These are phyloP conservation scores for Spea multiplicata DNA, from an alignment of 2,113 vertebrate species.

Conservation along the genomic window DNA sequence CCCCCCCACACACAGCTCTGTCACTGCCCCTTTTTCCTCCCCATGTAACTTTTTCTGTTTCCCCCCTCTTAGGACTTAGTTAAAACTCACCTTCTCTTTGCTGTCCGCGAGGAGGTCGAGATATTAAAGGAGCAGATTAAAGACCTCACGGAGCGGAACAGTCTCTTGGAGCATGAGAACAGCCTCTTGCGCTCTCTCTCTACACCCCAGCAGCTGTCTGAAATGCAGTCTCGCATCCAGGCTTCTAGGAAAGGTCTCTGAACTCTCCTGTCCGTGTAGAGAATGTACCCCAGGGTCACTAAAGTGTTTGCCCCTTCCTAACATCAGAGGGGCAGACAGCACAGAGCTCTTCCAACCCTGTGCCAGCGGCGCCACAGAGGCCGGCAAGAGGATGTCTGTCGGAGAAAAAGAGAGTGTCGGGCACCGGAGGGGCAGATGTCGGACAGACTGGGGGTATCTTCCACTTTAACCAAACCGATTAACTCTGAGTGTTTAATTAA, in stretches of 20 bases:
- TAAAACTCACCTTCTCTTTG: slow-evolving; percentile 76
- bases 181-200: slow-evolving; percentile 64
- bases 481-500: too few relatives aligned
- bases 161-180: slow-evolving; percentile 71
- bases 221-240: slow-evolving; percentile 15
- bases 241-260: neutral
- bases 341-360: too few relatives aligned
- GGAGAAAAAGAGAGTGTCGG: too few relatives aligned
- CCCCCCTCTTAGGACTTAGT: slow-evolving; percentile 68
- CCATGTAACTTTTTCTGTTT: neutral
- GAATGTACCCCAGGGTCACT: neutral
- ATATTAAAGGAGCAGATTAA: slow-evolving; percentile 72
- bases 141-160: slow-evolving; percentile 69
- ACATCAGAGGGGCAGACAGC: too few relatives aligned
- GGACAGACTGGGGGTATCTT: too few relatives aligned
- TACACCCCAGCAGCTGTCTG: slow-evolving; percentile 49
- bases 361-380: too few relatives aligned
- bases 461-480: too few relatives aligned
- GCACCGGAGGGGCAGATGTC: too few relatives aligned
- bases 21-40: neutral
- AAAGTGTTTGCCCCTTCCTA: neutral
- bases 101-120: slow-evolving; percentile 76
- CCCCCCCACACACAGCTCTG: neutral
- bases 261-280: neutral
- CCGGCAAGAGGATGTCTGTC: neutral